Evolutionary conservation across 1,140 invertebrate genomes (phyloP).

Genomic region (Philotrypesis tridentata): DNA sequence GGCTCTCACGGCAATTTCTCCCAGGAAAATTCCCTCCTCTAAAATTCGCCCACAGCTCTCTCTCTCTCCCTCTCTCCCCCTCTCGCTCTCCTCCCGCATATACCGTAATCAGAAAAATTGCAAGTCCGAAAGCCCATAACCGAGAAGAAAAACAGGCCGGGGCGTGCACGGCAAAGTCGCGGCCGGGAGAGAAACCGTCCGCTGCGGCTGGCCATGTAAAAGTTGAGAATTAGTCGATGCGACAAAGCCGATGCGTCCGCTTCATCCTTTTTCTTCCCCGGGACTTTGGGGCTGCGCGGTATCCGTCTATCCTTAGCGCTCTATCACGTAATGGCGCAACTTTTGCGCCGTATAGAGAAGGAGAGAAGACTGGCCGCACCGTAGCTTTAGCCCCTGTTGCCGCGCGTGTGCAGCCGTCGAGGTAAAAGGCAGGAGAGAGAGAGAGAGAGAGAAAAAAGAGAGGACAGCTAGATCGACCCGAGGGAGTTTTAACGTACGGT

Average conservation of each 20-base stretch:
- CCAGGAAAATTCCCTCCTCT: no score
- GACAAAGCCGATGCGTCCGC: conserved; percentile 31
- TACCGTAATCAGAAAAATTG: neutral
- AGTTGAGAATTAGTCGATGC: conserved; percentile 39
- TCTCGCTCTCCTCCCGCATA: no score
- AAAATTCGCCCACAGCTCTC: neutral
- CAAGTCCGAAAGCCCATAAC: no score
- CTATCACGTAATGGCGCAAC: conserved; percentile 68
- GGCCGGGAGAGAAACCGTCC: neutral
- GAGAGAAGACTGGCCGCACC: conserved; percentile 30
- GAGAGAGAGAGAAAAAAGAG: no score
- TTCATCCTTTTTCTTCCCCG: conserved; percentile 34
- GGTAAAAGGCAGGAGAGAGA: conserved; percentile 40
- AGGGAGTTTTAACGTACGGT: conserved; percentile 52
- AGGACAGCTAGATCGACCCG: conserved; percentile 45
- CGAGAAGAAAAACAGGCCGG: no score
- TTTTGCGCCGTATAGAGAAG: conserved; percentile 64
- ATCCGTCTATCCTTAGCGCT: conserved; percentile 56
- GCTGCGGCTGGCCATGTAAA: neutral
- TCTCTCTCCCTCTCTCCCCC: no score
- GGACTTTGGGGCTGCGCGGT: neutral
- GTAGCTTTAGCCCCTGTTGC: conserved; percentile 40
- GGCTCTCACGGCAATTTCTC: no score
- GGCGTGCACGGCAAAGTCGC: no score
- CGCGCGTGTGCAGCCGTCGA: neutral